These are phyloP conservation scores for Lepidocyrtinus sp. DNA, from an alignment of 2,888 invertebrate species.

Conservation along the genomic window DNA sequence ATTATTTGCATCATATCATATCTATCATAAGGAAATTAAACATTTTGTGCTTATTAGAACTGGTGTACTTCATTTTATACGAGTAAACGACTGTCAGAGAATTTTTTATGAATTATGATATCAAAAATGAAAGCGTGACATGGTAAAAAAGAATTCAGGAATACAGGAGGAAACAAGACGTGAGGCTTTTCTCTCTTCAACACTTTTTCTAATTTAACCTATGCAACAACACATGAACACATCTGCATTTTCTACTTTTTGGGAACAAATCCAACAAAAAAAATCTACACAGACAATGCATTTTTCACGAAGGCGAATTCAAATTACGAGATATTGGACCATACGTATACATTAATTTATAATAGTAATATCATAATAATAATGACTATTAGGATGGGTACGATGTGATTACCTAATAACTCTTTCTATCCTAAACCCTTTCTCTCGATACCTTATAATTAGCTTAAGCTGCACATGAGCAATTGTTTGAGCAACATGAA, in stretches of 20 bases:
- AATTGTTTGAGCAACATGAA: constrained; percentile 20
- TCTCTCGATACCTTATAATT: constrained; percentile 52
- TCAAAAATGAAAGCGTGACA: constrained; percentile 56
- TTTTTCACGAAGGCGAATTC: background rate
- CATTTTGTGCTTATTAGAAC: constrained; percentile 6
- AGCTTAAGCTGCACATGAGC: constrained; percentile 33
- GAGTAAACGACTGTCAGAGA: constrained; percentile 30
- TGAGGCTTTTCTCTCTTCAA: constrained; percentile 7
- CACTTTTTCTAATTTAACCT: background rate
- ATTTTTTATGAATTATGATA: constrained; percentile 56
- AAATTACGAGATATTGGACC: constrained; percentile 21
- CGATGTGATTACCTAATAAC: constrained; percentile 55
- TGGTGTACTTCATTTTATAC: too few relatives aligned
- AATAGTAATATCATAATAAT: constrained; percentile 37
- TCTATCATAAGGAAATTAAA: constrained; percentile 2
- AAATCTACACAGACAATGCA: background rate
- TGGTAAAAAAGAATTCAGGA: constrained; percentile 13
- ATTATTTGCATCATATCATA: constrained; percentile 10
- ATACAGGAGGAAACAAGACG: background rate
- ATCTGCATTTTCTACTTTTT: constrained; percentile 3
- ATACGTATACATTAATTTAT: constrained; percentile 42
- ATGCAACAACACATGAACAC: constrained; percentile 12
- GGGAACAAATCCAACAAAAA: constrained; percentile 46
- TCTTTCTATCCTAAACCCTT: constrained; percentile 41
- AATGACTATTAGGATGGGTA: background rate